Evolutionary conservation across 1,140 invertebrate genomes (phyloP), one percentile per base, ranked within the genome.

Genomic region (Brachionus rotundiformis): DNA sequence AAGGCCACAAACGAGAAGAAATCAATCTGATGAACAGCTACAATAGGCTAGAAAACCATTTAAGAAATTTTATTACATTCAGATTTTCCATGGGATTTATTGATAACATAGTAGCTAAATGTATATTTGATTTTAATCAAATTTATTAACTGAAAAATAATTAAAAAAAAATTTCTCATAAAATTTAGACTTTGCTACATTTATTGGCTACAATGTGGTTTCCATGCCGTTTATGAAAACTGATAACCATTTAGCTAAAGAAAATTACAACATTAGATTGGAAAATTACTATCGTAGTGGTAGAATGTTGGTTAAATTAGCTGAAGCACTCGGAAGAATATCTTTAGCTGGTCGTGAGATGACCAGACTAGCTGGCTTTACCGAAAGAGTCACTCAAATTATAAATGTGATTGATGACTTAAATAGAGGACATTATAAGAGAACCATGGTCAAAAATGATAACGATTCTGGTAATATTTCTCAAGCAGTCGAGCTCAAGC

Each of bases 61-160:
- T 98, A 79, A 90, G 93, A 81, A 93, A 92, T 85, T 95, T 96
- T 88, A 91, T 97, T 33, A 92, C 94, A 84, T 98, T 98, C 89
- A 91, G 93, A 83, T 93, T 97, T 54, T 90, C 92, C 10, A 95
- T 98, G 92, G 96, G 96, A 63, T 92, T 96, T 84, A 87, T 98
- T 27, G 96, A 99, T 87, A 98, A 98, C 87, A 93, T 98, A 79
- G 90, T 98, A 82, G 96, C 94, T 23, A 98, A 98, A 91, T 98
- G 68, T 73, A 73, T 94, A 95, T 90, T 91, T n/a, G n/a, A n/a
- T n/a, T n/a, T n/a, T n/a, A n/a, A n/a, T n/a, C n/a, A n/a, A n/a
- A n/a, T 93, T 91, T 82, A 13, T 59, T 31, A 27, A 0, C n/a
- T 16, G 10, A 54, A 33, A 36, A n/a, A n/a, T 11, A 25, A 31